Conservation (phyloP, 2,797 vertebrate species). For the Phaenicophaeus curvirostris region DNA sequence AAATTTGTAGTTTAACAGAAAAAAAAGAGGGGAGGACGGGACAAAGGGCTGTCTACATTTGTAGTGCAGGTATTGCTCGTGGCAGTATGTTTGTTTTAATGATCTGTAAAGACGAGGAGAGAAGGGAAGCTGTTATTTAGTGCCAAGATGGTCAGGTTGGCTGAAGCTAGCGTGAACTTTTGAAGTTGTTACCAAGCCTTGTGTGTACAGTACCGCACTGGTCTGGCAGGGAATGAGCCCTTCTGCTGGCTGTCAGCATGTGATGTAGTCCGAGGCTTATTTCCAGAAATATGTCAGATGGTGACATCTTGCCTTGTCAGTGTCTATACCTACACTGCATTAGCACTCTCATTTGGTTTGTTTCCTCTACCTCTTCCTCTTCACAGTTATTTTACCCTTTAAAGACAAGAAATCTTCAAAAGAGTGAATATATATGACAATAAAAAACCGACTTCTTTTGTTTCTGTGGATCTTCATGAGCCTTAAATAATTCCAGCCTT, state of each 20-base stretch:
- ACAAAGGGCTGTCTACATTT: background rate
- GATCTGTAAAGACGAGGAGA: background rate
- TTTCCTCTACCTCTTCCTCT: background rate
- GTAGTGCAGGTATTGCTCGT: background rate
- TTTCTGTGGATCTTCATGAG: background rate
- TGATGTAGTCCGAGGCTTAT: background rate
- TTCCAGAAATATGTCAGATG: background rate
- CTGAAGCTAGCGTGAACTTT: background rate
- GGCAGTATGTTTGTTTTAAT: background rate
- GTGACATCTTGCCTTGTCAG: background rate
- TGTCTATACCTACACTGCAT: too few species aligned
- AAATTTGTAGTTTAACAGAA: background rate
- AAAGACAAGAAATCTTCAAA: background rate
- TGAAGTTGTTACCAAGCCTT: background rate
- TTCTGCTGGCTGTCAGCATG: background rate
- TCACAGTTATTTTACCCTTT: background rate
- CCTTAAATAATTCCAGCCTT: background rate
- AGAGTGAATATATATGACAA: background rate
- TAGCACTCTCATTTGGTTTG: background rate
- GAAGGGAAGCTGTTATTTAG: background rate
- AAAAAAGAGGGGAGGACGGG: too few species aligned
- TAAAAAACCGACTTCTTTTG: background rate
- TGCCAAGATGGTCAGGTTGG: background rate
- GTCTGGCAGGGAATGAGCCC: background rate
- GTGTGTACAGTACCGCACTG: background rate